Evolutionary conservation across 2,113 vertebrate genomes (phyloP), one percentile per base, ranked within the genome.

Genomic region (Apteryx owenii): DNA sequence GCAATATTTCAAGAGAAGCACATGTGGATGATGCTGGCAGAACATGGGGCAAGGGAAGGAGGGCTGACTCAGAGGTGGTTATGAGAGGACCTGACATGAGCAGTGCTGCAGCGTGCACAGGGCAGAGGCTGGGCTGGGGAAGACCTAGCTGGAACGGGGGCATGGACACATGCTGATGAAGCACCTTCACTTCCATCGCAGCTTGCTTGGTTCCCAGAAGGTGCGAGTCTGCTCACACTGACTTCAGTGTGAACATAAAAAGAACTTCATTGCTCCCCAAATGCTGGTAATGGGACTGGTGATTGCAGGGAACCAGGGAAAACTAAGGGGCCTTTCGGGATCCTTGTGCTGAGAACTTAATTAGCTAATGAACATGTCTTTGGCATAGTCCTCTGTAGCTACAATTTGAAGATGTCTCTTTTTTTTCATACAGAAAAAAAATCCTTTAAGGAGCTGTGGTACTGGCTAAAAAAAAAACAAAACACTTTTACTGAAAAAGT

Each of bases 341-440:
- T 83, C 29, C 70, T 77, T 96, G 72, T 36, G 48, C 71, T 42
- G 54, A 81, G 68, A 76, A 86, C 29, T 46, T 69, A 65, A 44
- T 87, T 88, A 95, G 36, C 53, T 92, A 89, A 93, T 80, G 22
- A 95, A 29, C 56, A 5, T 81, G 92, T 79, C 73, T 90, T 89
- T 88, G 31, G 44, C 81, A 93, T 93, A 81, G 95, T 91, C 78
- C 51, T 96, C 48, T 87, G 26, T 19, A 88, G 66, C 56, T 90
- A 77, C 51, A 95, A 85, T 83, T 75, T 92, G 71, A 95, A 94
- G 82, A 96, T 85, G 85, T 73, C 7, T 81, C 51, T 70, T 46
- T 94, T 81, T 86, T 88, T 92, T 94, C 88, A 81, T 65, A 25
- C n/a, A 93, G 54, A 3, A 54, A 88, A 94, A 88, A 71, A 75